Base-by-base conservation (phyloP, 2,797 vertebrate species). In the Periophthalmus magnuspinnatus region DNA sequence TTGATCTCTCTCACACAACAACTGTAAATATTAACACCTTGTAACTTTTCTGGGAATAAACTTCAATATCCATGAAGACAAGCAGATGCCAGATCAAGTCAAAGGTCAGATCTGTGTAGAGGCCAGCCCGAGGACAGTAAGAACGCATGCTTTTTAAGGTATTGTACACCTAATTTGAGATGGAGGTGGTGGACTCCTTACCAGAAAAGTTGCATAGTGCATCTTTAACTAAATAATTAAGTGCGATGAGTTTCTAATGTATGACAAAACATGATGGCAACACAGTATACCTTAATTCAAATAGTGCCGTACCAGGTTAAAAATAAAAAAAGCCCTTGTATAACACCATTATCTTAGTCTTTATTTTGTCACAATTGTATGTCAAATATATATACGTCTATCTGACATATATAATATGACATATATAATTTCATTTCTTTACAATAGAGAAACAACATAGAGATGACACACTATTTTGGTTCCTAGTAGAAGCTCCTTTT, bases 401-500 rank as follows among this genome's bases (percentile, higher is more conserved):
- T 93, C 83, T 90, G 93, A 93, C 93, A 93, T 93, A 94, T 93
- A 94, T 93, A 84, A 90, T 91, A 90, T 91, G 92, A 94, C 93
- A 94, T 92, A 92, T 93, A 93, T 93, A 90, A 89, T 91, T 93
- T 92, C 86, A 93, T 92, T 91, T 94, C 91, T 92, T 93, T 93
- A 95, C 93, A 95, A 93, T 95, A 93, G 92, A 94, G 93, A 95
- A 94, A 95, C 94, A 94, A 94, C 93, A 94, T 93, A 91, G 91
- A 94, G 90, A 94, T 94, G 92, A 94, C 92, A 94, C 93, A 94
- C 93, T 94, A 94, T 94, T 92, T 94, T 95, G 93, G 93, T 94
- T 94, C 93, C 93, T 94, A 92, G 91, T 94, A 93, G 92, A 94
- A 94, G 93, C 91, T 93, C 90, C 89, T 88, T 93, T 62, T 93